Evolutionary conservation across 1,140 invertebrate species (phyloP).

Genomic region (Drosophila micromelanica): DNA sequence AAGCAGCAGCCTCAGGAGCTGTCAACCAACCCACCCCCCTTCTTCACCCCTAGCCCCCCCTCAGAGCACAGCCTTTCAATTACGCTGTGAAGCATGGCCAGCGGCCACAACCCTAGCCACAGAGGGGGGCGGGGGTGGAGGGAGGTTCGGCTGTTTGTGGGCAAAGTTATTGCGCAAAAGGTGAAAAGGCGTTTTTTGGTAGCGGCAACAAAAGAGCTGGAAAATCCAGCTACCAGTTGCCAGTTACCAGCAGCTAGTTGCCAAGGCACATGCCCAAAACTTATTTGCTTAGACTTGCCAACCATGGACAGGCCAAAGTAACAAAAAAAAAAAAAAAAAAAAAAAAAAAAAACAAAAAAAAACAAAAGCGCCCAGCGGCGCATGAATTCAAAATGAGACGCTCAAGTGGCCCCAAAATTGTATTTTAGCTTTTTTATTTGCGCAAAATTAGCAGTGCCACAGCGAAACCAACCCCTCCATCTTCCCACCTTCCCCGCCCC

Average conservation of each 20-base stretch:
- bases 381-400: conserved; percentile 78
- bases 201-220: conserved; percentile 33
- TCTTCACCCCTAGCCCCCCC: not conserved
- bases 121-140: too few relatives aligned
- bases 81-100: conserved; percentile 68
- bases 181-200: conserved; percentile 41
- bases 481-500: too few relatives aligned
- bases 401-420: conserved; percentile 62
- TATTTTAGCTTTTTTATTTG: conserved; percentile 75
- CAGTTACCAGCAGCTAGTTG: conserved; percentile 13
- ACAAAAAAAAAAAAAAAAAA: conserved; percentile 34
- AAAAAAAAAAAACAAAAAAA: too few relatives aligned
- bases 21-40: not conserved
- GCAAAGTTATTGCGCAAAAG: conserved; percentile 46
- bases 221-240: conserved; percentile 37
- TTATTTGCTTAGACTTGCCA: conserved; percentile 48
- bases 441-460: conserved; percentile 65
- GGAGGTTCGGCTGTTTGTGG: conserved; percentile 11
- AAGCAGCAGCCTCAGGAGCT: conserved; percentile 9
- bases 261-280: conserved; percentile 40
- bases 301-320: conserved; percentile 21
- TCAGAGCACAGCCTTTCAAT: conserved; percentile 61
- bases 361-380: conserved; percentile 61
- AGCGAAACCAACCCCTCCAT: not conserved
- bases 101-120: conserved; percentile 34